phyloP scores from a whole-genome alignment of 2,113 vertebrate species.

The Setophaga petechia region DNA sequence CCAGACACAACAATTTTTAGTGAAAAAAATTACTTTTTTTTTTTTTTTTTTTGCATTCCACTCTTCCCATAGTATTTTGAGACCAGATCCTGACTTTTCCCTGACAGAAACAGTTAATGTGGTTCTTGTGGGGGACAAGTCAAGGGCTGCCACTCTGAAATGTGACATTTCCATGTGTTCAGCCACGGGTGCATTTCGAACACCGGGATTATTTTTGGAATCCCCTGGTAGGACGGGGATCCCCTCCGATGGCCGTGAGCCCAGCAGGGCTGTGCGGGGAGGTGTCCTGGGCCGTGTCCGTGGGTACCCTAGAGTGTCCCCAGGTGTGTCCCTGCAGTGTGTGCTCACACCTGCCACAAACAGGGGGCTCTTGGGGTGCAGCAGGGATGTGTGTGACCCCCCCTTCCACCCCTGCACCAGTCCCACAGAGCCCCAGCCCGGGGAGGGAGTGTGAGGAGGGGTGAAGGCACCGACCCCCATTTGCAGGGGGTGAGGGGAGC shows the following conservation, averaged over 20 bases:
- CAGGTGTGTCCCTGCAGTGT: background rate
- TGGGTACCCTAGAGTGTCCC: rapidly evolving
- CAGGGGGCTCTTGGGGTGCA: background rate
- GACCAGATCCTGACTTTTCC: background rate
- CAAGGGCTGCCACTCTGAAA: background rate
- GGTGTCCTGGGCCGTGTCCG: rapidly evolving
- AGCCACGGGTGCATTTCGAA: background rate
- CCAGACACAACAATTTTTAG: background rate
- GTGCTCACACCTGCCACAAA: background rate
- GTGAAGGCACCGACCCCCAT: background rate
- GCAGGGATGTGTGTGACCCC: background rate
- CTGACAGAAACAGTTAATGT: background rate
- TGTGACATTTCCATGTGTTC: background rate
- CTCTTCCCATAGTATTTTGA: background rate
- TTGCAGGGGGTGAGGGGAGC: too few species aligned
- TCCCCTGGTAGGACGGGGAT: background rate
- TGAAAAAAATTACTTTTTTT: background rate
- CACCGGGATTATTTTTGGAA: rapidly evolving
- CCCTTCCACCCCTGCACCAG: background rate
- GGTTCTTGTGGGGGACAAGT: background rate
- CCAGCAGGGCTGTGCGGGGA: background rate
- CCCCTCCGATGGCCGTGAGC: background rate
- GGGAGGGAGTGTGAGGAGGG: background rate
- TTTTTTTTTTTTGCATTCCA: background rate
- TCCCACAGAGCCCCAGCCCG: rapidly evolving